These are phyloP conservation scores for Beaufortia kweichowensis DNA, from an alignment of 2,113 vertebrate species.

Conservation along the genomic window DNA sequence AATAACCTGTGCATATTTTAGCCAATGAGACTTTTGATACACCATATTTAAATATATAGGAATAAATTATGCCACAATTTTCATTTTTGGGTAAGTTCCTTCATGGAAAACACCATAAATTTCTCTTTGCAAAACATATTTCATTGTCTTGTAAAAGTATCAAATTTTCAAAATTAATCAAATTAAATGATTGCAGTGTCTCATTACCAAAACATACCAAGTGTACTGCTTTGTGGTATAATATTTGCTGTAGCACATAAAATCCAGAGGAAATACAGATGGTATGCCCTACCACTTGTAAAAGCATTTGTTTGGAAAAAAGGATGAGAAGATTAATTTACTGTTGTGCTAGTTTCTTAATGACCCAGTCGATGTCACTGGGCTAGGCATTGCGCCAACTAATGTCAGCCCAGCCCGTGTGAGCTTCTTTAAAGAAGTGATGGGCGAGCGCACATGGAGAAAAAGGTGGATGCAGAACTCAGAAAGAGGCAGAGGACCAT, in stretches of 20 bases:
- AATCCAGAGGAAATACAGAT: slow-evolving; percentile 60
- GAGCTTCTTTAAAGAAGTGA: slow-evolving; percentile 56
- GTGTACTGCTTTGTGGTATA: background rate
- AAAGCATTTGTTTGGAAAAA: slow-evolving; percentile 71
- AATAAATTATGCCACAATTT: too few species aligned
- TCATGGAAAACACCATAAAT: too few species aligned
- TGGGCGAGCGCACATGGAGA: slow-evolving; percentile 42
- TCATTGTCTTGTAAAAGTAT: too few species aligned
- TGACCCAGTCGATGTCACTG: slow-evolving; percentile 66
- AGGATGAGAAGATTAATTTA: slow-evolving; percentile 72
- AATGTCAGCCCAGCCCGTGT: slow-evolving; percentile 54
- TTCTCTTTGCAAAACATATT: too few species aligned
- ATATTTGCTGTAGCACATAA: slow-evolving; percentile 36
- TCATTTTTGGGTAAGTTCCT: background rate
- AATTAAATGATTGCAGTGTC: too few species aligned
- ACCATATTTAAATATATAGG: too few species aligned
- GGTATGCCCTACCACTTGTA: slow-evolving; percentile 53
- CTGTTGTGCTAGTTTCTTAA: slow-evolving; percentile 68
- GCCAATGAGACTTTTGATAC: too few species aligned
- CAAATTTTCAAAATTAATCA: too few species aligned
- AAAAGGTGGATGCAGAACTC: slow-evolving; percentile 69
- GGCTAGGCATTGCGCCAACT: slow-evolving; percentile 60
- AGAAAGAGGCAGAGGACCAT: slow-evolving; percentile 72
- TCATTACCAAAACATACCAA: background rate
- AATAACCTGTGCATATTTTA: too few species aligned